Conservation (phyloP, 1,140 invertebrate genomes). For the Augochlora pura region DNA sequence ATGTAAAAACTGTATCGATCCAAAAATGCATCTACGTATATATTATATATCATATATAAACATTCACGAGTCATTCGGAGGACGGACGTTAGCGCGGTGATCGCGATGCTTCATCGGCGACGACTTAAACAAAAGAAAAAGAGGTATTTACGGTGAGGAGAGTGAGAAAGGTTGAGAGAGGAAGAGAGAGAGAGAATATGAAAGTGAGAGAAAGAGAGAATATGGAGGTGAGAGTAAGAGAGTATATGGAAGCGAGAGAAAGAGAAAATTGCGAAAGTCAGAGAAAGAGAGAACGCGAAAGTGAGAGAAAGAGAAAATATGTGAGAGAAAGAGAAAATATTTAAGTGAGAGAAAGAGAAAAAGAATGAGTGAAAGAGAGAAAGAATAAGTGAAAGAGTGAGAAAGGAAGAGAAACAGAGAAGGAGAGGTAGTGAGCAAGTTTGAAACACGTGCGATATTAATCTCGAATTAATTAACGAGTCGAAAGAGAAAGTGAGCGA, state of each 20-base stretch:
- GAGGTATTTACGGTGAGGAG: neutral
- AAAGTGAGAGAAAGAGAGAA: neutral
- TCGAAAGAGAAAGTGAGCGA: neutral
- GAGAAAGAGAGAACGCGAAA: neutral
- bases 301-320: neutral
- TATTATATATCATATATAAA: conserved; percentile 60
- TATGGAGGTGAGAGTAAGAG: neutral
- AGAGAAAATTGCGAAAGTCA: no score
- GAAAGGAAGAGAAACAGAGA: neutral
- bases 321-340: neutral
- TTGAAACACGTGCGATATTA: neutral
- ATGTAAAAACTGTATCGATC: conserved; percentile 43
- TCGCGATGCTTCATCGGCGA: conserved; percentile 8
- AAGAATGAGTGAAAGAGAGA: no score
- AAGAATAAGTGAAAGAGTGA: no score
- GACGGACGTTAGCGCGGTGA: neutral
- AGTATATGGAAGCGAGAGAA: neutral
- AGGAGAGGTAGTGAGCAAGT: neutral
- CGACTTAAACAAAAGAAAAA: neutral
- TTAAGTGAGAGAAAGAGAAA: neutral
- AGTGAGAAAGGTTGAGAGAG: neutral
- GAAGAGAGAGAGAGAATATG: neutral
- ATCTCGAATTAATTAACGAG: neutral
- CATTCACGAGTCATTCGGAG: conserved; percentile 48
- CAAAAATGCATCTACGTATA: conserved; percentile 46